These are phyloP conservation scores for Paedocypris micromegethes DNA, from an alignment of 2,797 vertebrate genomes.

Conservation along the genomic window DNA sequence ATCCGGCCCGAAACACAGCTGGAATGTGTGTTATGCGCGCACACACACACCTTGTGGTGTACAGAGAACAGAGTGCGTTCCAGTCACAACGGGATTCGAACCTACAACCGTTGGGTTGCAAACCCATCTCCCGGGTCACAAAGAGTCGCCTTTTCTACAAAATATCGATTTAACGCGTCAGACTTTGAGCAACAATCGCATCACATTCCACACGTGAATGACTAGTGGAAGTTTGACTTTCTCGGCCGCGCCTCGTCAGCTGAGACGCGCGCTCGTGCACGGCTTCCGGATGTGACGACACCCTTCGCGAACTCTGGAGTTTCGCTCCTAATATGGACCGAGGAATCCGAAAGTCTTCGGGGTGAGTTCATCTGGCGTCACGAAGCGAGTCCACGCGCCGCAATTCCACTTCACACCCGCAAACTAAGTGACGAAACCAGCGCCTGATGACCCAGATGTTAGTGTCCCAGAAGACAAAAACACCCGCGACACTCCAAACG, in stretches of 20 bases:
- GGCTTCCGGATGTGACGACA: conserved; percentile 46
- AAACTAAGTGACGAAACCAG: conserved; percentile 9
- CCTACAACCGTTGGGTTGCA: no score
- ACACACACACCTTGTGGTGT: no score
- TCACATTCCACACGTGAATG: no score
- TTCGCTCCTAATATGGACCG: conserved; percentile 54
- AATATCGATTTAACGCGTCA: no score
- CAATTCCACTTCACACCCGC: neutral
- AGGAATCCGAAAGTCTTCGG: conserved; percentile 38
- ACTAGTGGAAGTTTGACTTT: neutral
- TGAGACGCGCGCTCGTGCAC: conserved; percentile 11
- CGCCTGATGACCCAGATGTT: conserved; percentile 22
- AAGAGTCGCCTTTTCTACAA: no score
- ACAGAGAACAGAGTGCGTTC: no score
- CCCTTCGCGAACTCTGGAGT: conserved; percentile 43
- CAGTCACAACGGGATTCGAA: no score
- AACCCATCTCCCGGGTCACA: no score
- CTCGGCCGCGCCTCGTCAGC: conserved; percentile 22
- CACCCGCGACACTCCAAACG: neutral
- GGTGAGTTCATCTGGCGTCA: conserved; percentile 35
- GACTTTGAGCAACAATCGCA: no score
- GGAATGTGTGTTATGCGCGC: no score
- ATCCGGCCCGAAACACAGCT: no score
- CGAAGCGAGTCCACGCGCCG: neutral
- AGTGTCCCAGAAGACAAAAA: neutral